Base-by-base conservation (phyloP, 2,113 vertebrate species). In the Pluvianellus socialis region DNA sequence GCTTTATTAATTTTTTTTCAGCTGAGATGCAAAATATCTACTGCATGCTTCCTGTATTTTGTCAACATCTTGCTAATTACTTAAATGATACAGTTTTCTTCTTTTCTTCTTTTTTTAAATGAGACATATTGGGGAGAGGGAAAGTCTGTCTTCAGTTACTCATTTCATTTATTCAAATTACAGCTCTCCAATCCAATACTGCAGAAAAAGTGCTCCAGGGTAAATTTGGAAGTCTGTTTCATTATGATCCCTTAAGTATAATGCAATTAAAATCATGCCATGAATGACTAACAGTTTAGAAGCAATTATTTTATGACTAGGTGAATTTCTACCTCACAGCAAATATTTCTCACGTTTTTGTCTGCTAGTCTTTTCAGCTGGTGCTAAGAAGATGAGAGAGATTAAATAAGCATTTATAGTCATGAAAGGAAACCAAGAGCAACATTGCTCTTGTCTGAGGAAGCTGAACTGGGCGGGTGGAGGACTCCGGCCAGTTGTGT, bases 141-240 rank as follows among this genome's bases (percentile, higher is more conserved):
- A 91, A 82, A 86, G 80, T 68, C 86, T 94, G 56, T 88, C 88
- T 94, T 97, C 42, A 5, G 50, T 96, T 97, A 97, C 91, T 84
- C 95, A 97, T 97, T 95, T 89, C 87, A 92, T 97, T 96, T 96
- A 94, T 93, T 96, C 56, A 86, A 89, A 97, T 92, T 93, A 94
- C 55, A 90, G 67, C 73, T 95, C 92, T 91, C 79, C 44, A 91
- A 94, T 79, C 53, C 85, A 89, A 91, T 86, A 83, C 75, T 72
- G 86, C 67, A 95, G 81, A 94, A 88, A 89, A 95, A 77, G 22
- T 66, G 91, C 95, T 95, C 79, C 59, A 52, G 93, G 96, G 76
- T 93, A 95, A 94, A 96, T 95, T 14, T 85, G 45, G 67, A 96
- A 96, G n/a, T 77, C 92, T 96, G 85, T 61, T 95, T 95, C 88